phyloP scores from a whole-genome alignment of 2,888 invertebrate genomes.

The Halictus quadricinctus region DNA sequence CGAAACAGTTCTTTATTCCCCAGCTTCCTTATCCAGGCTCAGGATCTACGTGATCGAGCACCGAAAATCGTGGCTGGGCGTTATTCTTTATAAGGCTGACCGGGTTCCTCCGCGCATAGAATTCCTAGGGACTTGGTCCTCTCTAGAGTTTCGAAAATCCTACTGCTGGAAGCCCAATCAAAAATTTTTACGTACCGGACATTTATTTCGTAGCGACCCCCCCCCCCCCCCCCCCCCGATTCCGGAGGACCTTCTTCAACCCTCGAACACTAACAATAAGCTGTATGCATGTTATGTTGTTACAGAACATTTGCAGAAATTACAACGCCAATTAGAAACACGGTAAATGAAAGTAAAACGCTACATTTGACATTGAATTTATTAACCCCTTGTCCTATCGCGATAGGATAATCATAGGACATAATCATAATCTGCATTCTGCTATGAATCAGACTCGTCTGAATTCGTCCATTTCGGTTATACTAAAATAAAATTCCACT shows the following conservation, averaged over 20 bases:
- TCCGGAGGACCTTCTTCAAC: neutral
- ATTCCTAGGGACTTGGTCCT: slow-evolving; percentile 12
- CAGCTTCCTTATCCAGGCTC: slow-evolving; percentile 20
- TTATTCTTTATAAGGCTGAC: slow-evolving; percentile 35
- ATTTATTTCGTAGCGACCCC: neutral
- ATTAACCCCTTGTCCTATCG: too few species aligned
- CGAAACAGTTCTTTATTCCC: slow-evolving; percentile 13
- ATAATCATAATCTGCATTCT: too few species aligned
- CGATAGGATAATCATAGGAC: too few species aligned
- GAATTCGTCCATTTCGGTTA: too few species aligned
- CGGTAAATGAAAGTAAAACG: too few species aligned
- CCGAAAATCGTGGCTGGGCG: slow-evolving; percentile 17
- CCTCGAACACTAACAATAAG: too few species aligned
- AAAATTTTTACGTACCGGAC: neutral
- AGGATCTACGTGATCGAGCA: slow-evolving; percentile 21
- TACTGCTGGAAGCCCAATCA: neutral
- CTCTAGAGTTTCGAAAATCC: neutral
- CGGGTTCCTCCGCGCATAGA: slow-evolving; percentile 5
- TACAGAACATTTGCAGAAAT: too few species aligned
- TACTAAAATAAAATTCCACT: too few species aligned
- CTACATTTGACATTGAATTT: too few species aligned
- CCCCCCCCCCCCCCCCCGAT: neutral
- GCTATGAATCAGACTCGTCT: too few species aligned
- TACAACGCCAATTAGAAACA: too few species aligned
- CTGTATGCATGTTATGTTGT: too few species aligned